These are phyloP conservation scores for Eilema caniola DNA, from an alignment of 2,888 invertebrate species.

Conservation along the genomic window DNA sequence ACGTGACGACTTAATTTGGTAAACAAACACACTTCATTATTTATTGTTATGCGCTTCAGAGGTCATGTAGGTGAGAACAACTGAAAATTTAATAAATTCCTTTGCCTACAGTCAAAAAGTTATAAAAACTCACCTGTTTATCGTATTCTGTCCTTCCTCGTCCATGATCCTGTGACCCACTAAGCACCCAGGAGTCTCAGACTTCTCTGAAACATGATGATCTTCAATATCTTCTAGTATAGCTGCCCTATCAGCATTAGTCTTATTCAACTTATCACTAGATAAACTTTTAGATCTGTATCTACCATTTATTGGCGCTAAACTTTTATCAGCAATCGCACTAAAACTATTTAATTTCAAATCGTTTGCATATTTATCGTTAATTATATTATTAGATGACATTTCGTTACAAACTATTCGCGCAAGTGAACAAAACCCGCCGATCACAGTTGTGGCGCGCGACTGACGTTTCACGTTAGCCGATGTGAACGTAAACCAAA, in stretches of 20 bases:
- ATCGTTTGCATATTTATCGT: slow-evolving; percentile 76
- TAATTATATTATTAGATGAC: slow-evolving; percentile 79
- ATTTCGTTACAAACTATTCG: slow-evolving; percentile 71
- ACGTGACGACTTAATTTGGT: neutral
- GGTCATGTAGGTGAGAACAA: slow-evolving; percentile 17
- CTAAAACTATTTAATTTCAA: slow-evolving; percentile 77
- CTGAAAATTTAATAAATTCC: slow-evolving; percentile 15
- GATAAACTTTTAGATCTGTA: slow-evolving; percentile 83
- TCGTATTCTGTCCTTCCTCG: slow-evolving; percentile 58
- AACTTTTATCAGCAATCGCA: slow-evolving; percentile 76
- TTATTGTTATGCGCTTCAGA: slow-evolving; percentile 20
- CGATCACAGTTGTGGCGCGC: slow-evolving; percentile 71
- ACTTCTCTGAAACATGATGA: slow-evolving; percentile 74
- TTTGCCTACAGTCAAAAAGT: neutral
- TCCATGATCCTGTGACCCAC: slow-evolving; percentile 72
- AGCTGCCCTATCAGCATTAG: slow-evolving; percentile 79
- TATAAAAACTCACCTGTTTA: slow-evolving; percentile 68
- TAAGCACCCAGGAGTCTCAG: slow-evolving; percentile 81
- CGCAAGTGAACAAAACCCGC: slow-evolving; percentile 70
- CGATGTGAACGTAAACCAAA: slow-evolving; percentile 57
- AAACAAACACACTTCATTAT: slow-evolving; percentile 23
- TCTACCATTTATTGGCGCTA: slow-evolving; percentile 73
- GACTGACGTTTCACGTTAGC: slow-evolving; percentile 76
- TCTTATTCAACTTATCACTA: slow-evolving; percentile 83
- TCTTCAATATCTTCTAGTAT: slow-evolving; percentile 81